phyloP scores from a whole-genome alignment of 2,888 invertebrate genomes.

The Phania funesta region DNA sequence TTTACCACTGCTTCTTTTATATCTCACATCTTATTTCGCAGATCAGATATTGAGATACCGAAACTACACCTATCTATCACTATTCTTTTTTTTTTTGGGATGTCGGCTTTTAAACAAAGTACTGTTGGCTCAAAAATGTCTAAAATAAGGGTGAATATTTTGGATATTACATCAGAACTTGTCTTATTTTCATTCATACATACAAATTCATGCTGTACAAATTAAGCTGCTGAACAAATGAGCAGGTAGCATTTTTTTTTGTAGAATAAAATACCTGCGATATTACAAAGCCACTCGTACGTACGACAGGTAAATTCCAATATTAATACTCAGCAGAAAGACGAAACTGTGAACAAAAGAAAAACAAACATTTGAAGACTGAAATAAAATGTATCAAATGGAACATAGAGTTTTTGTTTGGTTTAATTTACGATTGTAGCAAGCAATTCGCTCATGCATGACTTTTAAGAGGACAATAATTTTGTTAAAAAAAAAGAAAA shows the following conservation, averaged over 20 bases:
- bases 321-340: neutral
- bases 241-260: constrained; percentile 35
- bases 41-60: too few species aligned
- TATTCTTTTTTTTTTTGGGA: too few species aligned
- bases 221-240: neutral
- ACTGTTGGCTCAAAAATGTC: too few species aligned
- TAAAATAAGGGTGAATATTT: too few species aligned
- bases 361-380: neutral
- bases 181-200: constrained; percentile 6
- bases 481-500: neutral
- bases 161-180: too few species aligned
- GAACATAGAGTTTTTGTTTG: neutral
- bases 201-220: neutral
- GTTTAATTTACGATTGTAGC: neutral
- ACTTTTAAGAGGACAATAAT: constrained; percentile 35
- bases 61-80: too few species aligned
- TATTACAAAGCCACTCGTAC: too few species aligned
- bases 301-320: neutral
- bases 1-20: too few species aligned
- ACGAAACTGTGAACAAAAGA: neutral
- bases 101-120: too few species aligned
- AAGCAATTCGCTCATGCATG: constrained; percentile 30
- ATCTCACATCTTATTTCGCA: too few species aligned
- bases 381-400: neutral
- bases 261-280: neutral